A percentile compares a stretch with the other conserved stretches of the same genome.
Conservation (phyloP, 2,113 vertebrate species). For the Cricetomys ansorgei region DNA sequence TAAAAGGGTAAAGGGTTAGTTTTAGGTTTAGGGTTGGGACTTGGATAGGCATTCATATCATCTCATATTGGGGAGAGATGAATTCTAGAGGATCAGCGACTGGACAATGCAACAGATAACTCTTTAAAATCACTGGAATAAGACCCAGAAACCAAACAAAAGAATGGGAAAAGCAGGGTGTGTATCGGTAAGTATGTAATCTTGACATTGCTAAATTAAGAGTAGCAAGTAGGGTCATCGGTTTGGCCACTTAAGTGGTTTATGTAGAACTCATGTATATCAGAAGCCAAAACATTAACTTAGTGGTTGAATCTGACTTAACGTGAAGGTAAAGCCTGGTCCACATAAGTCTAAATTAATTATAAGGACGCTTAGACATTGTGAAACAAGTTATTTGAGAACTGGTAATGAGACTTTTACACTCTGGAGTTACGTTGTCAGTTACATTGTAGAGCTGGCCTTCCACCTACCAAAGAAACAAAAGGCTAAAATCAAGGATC, state of each 20-base stretch:
- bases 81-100: neutral
- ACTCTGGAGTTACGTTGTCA: neutral
- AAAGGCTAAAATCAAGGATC: neutral
- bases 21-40: too few species aligned
- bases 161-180: neutral
- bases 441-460: neutral
- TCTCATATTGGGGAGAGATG: neutral
- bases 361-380: neutral
- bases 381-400: neutral
- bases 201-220: neutral
- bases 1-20: neutral
- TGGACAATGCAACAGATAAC: neutral
- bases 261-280: neutral
- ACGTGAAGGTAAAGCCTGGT: neutral
- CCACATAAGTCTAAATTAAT: neutral
- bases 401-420: neutral
- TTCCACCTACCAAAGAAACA: rapidly evolving
- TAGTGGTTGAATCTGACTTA: neutral
- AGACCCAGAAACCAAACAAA: neutral
- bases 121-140: neutral
- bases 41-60: neutral
- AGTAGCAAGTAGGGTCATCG: neutral
- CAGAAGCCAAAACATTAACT: neutral
- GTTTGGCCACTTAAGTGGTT: neutral
- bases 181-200: neutral